Base-by-base conservation (phyloP, 2,888 invertebrate species). In the Eustalomyia histrio region DNA sequence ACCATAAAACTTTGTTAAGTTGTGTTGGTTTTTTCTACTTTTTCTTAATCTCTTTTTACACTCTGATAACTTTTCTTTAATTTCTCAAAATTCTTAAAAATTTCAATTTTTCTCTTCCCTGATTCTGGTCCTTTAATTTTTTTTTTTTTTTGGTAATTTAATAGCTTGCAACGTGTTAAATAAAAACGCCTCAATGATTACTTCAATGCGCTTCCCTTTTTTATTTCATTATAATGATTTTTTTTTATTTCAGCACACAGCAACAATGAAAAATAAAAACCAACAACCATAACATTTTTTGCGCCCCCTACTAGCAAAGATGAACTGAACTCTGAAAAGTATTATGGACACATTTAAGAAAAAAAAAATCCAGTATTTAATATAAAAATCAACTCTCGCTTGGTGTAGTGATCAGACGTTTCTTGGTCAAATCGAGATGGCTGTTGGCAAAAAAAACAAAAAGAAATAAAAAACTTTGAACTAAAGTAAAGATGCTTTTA, bases 111-210 rank as follows among this genome's bases (percentile, higher is more conserved):
- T 39, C 53, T 61, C 72, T 78, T 43, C 68, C 33, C 17, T 58
- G 29, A 1, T 63, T 21, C 21, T 24, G 4, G 53, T 64, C 64
- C 21, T 63, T 64, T 58, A 39, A n/a, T n/a, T 79, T 80, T 85
- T 84, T 82, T 83, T 83, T 75, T 72, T 71, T 84, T 83, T 85
- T 84, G 81, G 87, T 87, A 87, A 87, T 87, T 87, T 86, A 87
- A 87, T 87, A 86, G 87, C 85, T 83, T 83, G 82, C 86, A 84
- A 85, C 86, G 86, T 86, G 86, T 87, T 87, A 86, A 86, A 84
- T 84, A 86, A 85, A 84, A 86, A 86, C 86, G 86, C 86, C 86
- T 86, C 86, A 85, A 84, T 86, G 85, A 85, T 85, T 86, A 86
- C 85, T 85, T 86, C 83, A 84, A 84, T 84, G 83, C 84, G 85